A percentile compares a stretch with the other conserved stretches of the same genome.
phyloP scores from a whole-genome alignment of 2,888 invertebrate species.

The Muscina levida region DNA sequence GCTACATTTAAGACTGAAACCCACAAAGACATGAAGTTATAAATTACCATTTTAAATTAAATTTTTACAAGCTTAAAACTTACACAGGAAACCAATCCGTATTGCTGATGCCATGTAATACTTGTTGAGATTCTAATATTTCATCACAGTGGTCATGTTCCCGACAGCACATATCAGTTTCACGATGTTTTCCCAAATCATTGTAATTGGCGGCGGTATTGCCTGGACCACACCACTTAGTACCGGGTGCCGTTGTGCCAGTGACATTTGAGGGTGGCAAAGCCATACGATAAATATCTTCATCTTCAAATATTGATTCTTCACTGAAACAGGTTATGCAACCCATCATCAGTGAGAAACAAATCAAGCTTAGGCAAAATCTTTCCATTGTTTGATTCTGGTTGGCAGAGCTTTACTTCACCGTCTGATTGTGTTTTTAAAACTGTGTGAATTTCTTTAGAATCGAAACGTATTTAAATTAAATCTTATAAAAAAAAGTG shows the following conservation, averaged over 20 bases:
- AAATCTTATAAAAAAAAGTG: background rate
- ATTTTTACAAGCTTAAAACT: slow-evolving; percentile 57
- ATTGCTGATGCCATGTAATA: slow-evolving; percentile 74
- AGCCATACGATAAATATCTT: slow-evolving; percentile 77
- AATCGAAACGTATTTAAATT: slow-evolving; percentile 12
- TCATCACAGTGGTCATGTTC: slow-evolving; percentile 85
- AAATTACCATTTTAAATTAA: background rate
- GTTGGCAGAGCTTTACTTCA: background rate
- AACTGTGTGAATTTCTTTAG: background rate
- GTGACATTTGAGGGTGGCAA: slow-evolving; percentile 70
- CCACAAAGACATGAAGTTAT: background rate
- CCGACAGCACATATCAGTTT: slow-evolving; percentile 92
- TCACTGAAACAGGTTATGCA: slow-evolving; percentile 70
- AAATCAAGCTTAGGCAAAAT: background rate
- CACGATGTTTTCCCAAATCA: slow-evolving; percentile 89
- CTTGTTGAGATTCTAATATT: slow-evolving; percentile 73
- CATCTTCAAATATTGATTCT: slow-evolving; percentile 78
- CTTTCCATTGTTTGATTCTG: background rate
- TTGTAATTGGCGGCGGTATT: slow-evolving; percentile 88
- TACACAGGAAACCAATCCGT: slow-evolving; percentile 78
- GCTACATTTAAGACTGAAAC: slow-evolving; percentile 74
- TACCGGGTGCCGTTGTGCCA: slow-evolving; percentile 83
- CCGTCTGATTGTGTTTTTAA: background rate
- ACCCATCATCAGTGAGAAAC: background rate
- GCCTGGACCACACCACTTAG: slow-evolving; percentile 96